These are phyloP conservation scores for Heliconius cydno DNA, from an alignment of 2,888 invertebrate species.

Conservation along the genomic window DNA sequence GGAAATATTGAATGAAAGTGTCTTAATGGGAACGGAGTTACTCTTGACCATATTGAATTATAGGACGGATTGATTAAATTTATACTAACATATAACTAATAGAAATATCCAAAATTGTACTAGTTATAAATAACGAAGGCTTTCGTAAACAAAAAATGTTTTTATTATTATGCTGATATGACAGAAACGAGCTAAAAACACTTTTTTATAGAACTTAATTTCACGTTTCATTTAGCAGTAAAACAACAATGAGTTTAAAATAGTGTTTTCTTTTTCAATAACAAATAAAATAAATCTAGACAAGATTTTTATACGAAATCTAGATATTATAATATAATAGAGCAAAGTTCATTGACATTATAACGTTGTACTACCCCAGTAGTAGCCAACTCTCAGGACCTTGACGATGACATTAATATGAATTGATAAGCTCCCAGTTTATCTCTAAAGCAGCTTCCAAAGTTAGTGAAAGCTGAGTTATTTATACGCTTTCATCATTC, in stretches of 20 bases:
- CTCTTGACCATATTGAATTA: neutral
- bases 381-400: slow-evolving; percentile 12
- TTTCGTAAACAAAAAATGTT: neutral
- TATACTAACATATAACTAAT: no score
- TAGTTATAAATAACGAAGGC: neutral
- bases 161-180: no score
- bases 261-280: no score
- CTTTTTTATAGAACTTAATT: neutral
- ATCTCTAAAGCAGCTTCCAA: neutral
- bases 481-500: slow-evolving; percentile 10
- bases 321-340: neutral
- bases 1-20: no score
- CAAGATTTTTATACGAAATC: neutral
- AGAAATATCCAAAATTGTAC: neutral
- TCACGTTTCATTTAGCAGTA: slow-evolving; percentile 3
- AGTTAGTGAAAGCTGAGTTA: neutral
- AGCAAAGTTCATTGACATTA: slow-evolving; percentile 15
- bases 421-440: slow-evolving; percentile 23
- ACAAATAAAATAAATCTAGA: no score
- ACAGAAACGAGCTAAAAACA: neutral
- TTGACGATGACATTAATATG: slow-evolving; percentile 18
- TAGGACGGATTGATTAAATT: neutral
- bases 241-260: neutral
- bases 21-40: neutral
- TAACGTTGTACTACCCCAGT: neutral